phyloP scores from a whole-genome alignment of 2,797 vertebrate genomes.

The Lindbergichthys nudifrons region DNA sequence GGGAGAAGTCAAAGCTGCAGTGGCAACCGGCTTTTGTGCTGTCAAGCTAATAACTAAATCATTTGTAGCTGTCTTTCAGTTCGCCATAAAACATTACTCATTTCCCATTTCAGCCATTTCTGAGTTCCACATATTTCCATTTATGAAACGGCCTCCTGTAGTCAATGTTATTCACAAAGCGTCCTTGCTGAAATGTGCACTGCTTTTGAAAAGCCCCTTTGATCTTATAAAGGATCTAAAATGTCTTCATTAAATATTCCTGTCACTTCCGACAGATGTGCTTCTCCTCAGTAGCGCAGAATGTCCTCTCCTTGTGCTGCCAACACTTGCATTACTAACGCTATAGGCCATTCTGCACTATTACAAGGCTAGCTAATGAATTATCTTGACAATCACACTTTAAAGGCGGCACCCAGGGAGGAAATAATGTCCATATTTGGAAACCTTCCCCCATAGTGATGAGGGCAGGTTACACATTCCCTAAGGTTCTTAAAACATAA shows the following conservation, averaged over 20 bases:
- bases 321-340: constrained; percentile 19
- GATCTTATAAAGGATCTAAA: background rate
- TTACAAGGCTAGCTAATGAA: constrained; percentile 26
- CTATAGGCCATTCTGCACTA: constrained; percentile 17
- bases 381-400: constrained; percentile 24
- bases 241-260: constrained; percentile 8
- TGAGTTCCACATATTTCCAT: background rate
- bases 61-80: background rate
- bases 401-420: constrained; percentile 18
- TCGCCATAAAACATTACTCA: background rate
- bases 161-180: background rate
- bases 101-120: background rate
- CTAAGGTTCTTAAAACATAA: background rate
- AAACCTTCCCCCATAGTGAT: constrained; percentile 19
- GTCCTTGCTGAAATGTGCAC: background rate
- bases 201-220: background rate
- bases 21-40: background rate
- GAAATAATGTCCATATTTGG: constrained; percentile 12
- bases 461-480: constrained; percentile 3
- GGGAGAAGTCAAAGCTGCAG: background rate
- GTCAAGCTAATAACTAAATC: background rate
- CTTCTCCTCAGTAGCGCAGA: constrained; percentile 11
- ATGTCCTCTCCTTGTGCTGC: background rate
- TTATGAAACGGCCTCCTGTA: background rate
- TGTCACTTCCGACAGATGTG: background rate